Percentiles rank a stretch among this genome's conserved stretches.
phyloP scores from a whole-genome alignment of 2,797 vertebrate species.

The Syngnathus acus region DNA sequence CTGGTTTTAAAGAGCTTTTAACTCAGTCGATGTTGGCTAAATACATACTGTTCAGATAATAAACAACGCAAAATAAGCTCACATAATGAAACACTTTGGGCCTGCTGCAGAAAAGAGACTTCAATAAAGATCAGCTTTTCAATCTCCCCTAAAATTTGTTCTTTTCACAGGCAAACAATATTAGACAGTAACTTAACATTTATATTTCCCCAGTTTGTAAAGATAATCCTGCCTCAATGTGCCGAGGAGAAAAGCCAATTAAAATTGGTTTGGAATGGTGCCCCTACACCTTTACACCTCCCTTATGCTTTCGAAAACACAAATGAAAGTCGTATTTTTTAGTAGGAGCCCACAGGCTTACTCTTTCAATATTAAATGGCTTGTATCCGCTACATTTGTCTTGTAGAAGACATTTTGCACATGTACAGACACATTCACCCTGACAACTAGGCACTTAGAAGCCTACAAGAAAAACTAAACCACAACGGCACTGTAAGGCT shows the following conservation, averaged over 20 bases:
- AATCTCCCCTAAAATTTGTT: background rate
- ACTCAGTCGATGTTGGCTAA: background rate
- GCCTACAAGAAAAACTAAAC: background rate
- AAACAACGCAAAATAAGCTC: background rate
- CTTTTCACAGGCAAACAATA: background rate
- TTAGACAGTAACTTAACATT: conserved; percentile 7
- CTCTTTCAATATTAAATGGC: conserved; percentile 5
- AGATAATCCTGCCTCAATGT: conserved; percentile 6
- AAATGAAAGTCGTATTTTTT: conserved; percentile 15
- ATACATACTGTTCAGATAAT: background rate
- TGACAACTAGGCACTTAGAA: background rate
- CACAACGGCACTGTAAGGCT: background rate
- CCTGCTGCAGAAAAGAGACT: background rate
- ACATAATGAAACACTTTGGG: background rate
- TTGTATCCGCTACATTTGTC: conserved; percentile 40
- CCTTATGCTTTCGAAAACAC: conserved; percentile 4
- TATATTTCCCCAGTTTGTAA: conserved; percentile 7
- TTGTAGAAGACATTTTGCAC: background rate
- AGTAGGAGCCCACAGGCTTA: conserved; percentile 3
- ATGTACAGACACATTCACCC: background rate
- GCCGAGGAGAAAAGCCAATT: conserved; percentile 4
- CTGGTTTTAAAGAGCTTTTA: background rate
- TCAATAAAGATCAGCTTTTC: background rate
- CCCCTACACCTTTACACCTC: conserved; percentile 1
- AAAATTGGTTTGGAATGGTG: conserved; percentile 6